Conservation (phyloP, 2,797 vertebrate genomes). For the Myotis myotis region DNA sequence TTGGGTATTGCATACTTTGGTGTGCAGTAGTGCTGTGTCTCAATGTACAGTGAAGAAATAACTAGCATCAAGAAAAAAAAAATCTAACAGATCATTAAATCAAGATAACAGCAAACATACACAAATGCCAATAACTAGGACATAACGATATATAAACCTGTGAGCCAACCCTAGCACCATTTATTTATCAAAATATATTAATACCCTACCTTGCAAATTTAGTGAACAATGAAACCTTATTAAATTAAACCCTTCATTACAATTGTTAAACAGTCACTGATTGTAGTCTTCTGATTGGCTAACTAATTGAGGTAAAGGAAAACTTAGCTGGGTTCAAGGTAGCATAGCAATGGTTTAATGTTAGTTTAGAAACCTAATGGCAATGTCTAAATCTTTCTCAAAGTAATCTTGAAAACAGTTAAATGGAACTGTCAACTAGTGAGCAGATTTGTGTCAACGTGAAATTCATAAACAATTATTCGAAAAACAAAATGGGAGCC, state of each 20-base stretch:
- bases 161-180: slow-evolving; percentile 82
- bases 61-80: slow-evolving; percentile 82
- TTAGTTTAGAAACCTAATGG: slow-evolving; percentile 73
- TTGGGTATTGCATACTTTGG: slow-evolving; percentile 88
- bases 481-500: slow-evolving; percentile 75
- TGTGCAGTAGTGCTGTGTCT: slow-evolving; percentile 88
- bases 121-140: slow-evolving; percentile 83
- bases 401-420: slow-evolving; percentile 67
- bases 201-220: slow-evolving; percentile 80
- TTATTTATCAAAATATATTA: slow-evolving; percentile 78
- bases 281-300: slow-evolving; percentile 72
- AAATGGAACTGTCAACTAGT: slow-evolving; percentile 60
- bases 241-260: slow-evolving; percentile 75
- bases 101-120: slow-evolving; percentile 82
- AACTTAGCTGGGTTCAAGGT: slow-evolving; percentile 76
- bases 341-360: slow-evolving; percentile 75
- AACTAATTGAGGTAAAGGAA: slow-evolving; percentile 76
- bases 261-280: slow-evolving; percentile 78
- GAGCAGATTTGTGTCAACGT: slow-evolving; percentile 52
- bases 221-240: slow-evolving; percentile 74
- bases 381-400: slow-evolving; percentile 59
- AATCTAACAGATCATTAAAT: slow-evolving; percentile 77
- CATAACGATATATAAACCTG: slow-evolving; percentile 82
- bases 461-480: slow-evolving; percentile 75
- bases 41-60: slow-evolving; percentile 83